Conservation (phyloP, 1,140 invertebrate species). For the Melipona quadrifasciata region DNA sequence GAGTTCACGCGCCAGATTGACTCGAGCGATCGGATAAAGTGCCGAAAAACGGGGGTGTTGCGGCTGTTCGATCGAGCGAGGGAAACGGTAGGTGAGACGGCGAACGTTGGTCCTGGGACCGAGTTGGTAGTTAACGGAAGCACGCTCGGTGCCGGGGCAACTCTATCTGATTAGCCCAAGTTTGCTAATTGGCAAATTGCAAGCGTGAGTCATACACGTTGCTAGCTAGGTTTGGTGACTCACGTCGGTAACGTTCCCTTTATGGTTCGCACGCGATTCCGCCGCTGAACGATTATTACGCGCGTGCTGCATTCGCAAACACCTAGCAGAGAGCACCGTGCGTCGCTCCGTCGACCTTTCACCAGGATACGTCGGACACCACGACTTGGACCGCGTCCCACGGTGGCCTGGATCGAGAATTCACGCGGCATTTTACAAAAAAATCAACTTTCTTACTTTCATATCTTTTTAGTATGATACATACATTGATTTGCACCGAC, state of each 20-base stretch:
- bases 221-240: conserved; percentile 57
- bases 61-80: background rate
- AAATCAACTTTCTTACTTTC: no score
- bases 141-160: conserved; percentile 38
- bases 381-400: no score
- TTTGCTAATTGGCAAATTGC: conserved; percentile 78
- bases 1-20: background rate
- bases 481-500: no score
- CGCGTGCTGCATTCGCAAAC: conserved; percentile 21
- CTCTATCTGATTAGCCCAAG: conserved; percentile 75
- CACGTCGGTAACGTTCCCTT: conserved; percentile 61
- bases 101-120: background rate
- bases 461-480: no score
- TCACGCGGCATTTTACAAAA: no score
- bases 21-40: background rate
- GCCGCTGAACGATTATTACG: conserved; percentile 32
- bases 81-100: background rate
- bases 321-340: conserved; percentile 9
- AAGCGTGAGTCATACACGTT: conserved; percentile 63
- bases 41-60: background rate
- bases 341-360: background rate
- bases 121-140: conserved; percentile 45
- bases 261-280: conserved; percentile 58
- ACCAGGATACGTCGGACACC: no score
- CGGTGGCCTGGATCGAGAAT: no score